Conservation (phyloP, 2,888 invertebrate genomes). For the Beris morrisii region DNA sequence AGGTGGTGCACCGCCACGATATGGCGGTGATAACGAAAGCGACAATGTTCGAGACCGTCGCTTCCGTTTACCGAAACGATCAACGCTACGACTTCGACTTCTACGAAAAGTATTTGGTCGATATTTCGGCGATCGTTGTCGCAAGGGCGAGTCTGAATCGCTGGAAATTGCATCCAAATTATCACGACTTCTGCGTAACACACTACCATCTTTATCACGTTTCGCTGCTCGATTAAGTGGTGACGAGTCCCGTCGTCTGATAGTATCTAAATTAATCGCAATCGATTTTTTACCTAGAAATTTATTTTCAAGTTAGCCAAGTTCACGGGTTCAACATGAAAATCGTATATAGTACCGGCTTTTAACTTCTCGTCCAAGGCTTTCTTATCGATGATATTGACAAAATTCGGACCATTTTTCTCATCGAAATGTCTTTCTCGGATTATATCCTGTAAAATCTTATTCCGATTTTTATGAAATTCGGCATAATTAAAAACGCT, state of each 20-base stretch:
- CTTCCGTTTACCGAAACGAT: slow-evolving; percentile 17
- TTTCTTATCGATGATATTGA: slow-evolving; percentile 57
- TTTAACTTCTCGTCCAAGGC: slow-evolving; percentile 44
- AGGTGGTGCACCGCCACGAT: slow-evolving; percentile 4
- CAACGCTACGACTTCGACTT: slow-evolving; percentile 30
- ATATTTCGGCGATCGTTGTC: slow-evolving; percentile 10
- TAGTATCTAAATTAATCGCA: neutral
- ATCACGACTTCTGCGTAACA: slow-evolving; percentile 37
- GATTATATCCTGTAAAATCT: slow-evolving; percentile 66
- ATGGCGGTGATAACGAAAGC: neutral
- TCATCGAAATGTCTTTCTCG: slow-evolving; percentile 70
- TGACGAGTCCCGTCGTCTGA: neutral
- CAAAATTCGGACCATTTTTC: slow-evolving; percentile 60
- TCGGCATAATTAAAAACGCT: slow-evolving; percentile 67
- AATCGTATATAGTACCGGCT: slow-evolving; percentile 28
- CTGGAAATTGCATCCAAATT: slow-evolving; percentile 46
- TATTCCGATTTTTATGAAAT: slow-evolving; percentile 67
- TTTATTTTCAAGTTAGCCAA: neutral
- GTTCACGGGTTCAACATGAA: neutral
- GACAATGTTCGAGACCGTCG: slow-evolving; percentile 9
- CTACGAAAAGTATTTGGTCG: slow-evolving; percentile 8
- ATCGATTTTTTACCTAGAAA: slow-evolving; percentile 11
- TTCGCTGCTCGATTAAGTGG: slow-evolving; percentile 51
- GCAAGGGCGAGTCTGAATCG: slow-evolving; percentile 45
- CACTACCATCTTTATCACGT: slow-evolving; percentile 37